Evolutionary conservation across 2,113 vertebrate genomes (phyloP).

Genomic region (Fukomys damarensis): DNA sequence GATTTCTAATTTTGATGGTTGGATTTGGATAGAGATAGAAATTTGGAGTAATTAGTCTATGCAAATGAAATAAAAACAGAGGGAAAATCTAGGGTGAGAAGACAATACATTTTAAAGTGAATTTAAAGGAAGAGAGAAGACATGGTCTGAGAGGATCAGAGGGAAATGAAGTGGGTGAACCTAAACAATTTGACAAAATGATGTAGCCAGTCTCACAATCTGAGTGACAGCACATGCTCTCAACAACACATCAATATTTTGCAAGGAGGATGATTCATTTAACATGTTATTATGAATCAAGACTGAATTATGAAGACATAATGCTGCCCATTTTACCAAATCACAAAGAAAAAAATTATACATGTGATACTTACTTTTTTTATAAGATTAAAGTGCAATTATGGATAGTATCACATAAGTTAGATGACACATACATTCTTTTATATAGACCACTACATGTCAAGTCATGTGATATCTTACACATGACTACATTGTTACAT

Average conservation of each 20-base stretch:
- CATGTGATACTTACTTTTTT: neutral
- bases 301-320: neutral
- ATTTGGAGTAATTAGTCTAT: neutral
- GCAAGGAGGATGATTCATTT: neutral
- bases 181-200: neutral
- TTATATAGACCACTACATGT: neutral
- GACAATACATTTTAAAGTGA: neutral
- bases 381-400: neutral
- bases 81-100: neutral
- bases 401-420: neutral
- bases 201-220: neutral
- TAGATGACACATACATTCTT: neutral
- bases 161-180: neutral
- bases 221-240: neutral
- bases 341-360: neutral
- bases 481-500: neutral
- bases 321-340: neutral
- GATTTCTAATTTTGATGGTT: neutral
- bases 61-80: neutral
- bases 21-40: neutral
- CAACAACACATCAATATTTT: neutral
- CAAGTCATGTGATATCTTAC: neutral
- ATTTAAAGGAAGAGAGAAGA: neutral
- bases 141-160: neutral
- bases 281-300: neutral